phyloP scores from a whole-genome alignment of 2,888 invertebrate genomes.

The Bhutanitis thaidina region DNA sequence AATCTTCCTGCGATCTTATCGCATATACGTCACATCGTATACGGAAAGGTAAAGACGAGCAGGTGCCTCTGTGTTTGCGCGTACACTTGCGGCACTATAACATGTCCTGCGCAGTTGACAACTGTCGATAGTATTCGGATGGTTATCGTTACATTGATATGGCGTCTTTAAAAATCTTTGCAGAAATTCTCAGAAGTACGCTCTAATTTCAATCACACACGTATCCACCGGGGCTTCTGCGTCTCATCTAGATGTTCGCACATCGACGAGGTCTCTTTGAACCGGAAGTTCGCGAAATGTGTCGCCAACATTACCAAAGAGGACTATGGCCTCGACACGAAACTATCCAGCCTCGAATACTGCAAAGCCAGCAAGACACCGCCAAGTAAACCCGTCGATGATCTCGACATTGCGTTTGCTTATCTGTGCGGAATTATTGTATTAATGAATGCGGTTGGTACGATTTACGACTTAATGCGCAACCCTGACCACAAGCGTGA shows the following conservation, averaged over 20 bases:
- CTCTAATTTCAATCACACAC: conserved; percentile 31
- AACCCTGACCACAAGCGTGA: conserved; percentile 28
- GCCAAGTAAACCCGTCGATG: conserved; percentile 20
- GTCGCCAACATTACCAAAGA: conserved; percentile 26
- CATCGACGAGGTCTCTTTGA: conserved; percentile 16
- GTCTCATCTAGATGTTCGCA: conserved; percentile 27
- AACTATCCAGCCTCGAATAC: conserved; percentile 26
- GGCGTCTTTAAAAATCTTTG: background rate
- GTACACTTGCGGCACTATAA: no score
- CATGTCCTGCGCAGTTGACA: no score
- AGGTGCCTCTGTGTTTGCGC: no score
- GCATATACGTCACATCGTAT: no score
- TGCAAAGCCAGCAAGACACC: conserved; percentile 23
- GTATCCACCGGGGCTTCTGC: conserved; percentile 34
- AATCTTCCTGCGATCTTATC: no score
- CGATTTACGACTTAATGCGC: conserved; percentile 25
- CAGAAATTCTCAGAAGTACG: conserved; percentile 26
- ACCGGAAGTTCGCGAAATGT: conserved; percentile 26
- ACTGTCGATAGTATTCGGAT: no score
- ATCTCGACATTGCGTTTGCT: conserved; percentile 25
- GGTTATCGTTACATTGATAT: no score
- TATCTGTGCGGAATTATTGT: conserved; percentile 22
- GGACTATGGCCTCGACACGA: conserved; percentile 24
- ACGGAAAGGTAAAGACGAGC: no score
- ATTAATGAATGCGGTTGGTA: conserved; percentile 26